Percentiles rank a stretch among this genome's conserved stretches.
These are phyloP conservation scores for Chloropsis cyanopogon DNA, from an alignment of 2,113 vertebrate species.

Conservation along the genomic window DNA sequence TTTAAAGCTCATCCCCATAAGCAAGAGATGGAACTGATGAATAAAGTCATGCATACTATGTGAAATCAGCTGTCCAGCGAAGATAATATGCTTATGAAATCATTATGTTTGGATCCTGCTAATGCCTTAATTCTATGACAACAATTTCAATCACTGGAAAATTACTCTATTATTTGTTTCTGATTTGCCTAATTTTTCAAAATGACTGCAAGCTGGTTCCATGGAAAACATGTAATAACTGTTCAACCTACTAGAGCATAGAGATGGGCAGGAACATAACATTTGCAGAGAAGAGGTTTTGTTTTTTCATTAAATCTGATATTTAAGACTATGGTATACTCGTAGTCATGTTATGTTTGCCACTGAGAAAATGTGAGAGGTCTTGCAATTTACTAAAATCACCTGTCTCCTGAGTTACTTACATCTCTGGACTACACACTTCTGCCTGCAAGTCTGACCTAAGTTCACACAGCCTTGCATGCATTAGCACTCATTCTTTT, in stretches of 20 bases:
- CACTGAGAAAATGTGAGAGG: neutral
- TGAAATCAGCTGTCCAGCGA: constrained; percentile 18
- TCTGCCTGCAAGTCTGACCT: neutral
- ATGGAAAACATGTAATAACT: neutral
- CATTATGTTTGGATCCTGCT: neutral
- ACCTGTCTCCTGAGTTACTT: neutral
- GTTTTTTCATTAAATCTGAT: neutral
- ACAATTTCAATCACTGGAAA: constrained; percentile 6
- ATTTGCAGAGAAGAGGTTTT: neutral
- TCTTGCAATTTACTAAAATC: neutral
- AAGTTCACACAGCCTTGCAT: neutral
- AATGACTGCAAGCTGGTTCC: neutral
- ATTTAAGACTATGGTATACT: neutral
- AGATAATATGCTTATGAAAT: constrained; percentile 37
- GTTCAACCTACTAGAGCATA: neutral
- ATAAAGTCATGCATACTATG: neutral
- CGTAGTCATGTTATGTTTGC: neutral
- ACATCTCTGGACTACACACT: neutral
- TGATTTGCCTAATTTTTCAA: constrained; percentile 25
- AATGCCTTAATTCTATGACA: neutral
- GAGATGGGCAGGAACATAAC: neutral
- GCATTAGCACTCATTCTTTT: neutral
- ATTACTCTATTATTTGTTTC: constrained; percentile 3
- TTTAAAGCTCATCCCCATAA: neutral
- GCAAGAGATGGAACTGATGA: neutral